Conservation (phyloP, 2,888 invertebrate genomes). For the Ypsolopha scabrella region DNA sequence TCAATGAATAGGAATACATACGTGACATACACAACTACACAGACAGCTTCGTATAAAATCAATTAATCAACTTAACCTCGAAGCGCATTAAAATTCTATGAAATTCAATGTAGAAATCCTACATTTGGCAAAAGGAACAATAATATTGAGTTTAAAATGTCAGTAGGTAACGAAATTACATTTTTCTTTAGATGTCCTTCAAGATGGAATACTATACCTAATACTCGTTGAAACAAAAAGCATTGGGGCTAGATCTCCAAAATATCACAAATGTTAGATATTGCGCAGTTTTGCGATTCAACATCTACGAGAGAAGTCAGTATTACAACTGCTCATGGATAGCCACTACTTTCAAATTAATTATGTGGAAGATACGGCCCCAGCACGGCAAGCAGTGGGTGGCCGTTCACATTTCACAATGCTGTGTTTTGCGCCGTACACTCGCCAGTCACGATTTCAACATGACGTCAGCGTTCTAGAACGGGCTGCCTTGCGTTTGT, state of each 20-base stretch:
- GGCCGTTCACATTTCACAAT: constrained; percentile 70
- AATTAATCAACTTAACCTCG: too few relatives aligned
- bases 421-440: constrained; percentile 51
- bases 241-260: constrained; percentile 57
- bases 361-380: constrained; percentile 41
- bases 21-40: too few relatives aligned
- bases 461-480: constrained; percentile 68
- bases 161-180: constrained; percentile 5
- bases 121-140: too few relatives aligned
- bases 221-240: constrained; percentile 58
- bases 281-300: constrained; percentile 49
- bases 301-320: constrained; percentile 61
- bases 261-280: constrained; percentile 46
- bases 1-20: neutral
- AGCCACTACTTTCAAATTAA: constrained; percentile 62
- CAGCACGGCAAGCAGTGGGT: constrained; percentile 56
- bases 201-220: constrained; percentile 58
- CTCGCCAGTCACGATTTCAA: constrained; percentile 23
- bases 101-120: neutral
- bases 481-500: constrained; percentile 41
- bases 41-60: too few relatives aligned
- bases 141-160: neutral
- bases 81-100: too few relatives aligned
- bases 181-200: constrained; percentile 24
- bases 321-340: constrained; percentile 51